Percentiles rank a stretch among this genome's conserved stretches.
These are phyloP conservation scores for Apomyelois bistriatella DNA, from an alignment of 2,888 invertebrate genomes.

Conservation along the genomic window DNA sequence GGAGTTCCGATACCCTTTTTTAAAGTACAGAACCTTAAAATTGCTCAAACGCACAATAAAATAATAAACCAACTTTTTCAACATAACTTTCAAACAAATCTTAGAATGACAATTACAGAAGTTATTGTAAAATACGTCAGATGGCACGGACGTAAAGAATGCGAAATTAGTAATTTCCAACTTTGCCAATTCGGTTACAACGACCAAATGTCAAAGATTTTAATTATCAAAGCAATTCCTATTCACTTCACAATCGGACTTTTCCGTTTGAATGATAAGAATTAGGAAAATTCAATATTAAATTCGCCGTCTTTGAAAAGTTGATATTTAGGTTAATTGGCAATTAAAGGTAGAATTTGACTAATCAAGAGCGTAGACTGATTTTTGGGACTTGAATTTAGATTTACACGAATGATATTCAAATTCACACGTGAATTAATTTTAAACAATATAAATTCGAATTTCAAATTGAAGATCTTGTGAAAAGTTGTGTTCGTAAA, in stretches of 20 bases:
- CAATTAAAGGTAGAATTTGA: not conserved
- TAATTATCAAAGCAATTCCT: constrained; percentile 11
- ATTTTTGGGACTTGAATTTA: not conserved
- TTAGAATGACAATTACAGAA: not conserved
- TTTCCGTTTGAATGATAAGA: constrained; percentile 9
- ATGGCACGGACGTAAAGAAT: constrained; percentile 27
- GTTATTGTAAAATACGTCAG: not conserved
- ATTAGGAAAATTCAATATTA: constrained; percentile 13
- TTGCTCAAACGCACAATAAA: no score
- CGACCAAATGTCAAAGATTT: constrained; percentile 5
- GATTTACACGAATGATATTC: not conserved
- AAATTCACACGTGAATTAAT: no score
- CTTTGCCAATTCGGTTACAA: not conserved
- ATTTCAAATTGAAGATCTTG: no score
- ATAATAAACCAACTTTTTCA: no score
- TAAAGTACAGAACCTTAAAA: no score
- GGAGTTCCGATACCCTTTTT: no score
- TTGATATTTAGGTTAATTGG: constrained; percentile 8
- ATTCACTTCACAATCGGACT: constrained; percentile 7
- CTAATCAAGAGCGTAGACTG: not conserved
- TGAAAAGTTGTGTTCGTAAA: no score
- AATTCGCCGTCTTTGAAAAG: not conserved
- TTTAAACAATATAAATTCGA: no score
- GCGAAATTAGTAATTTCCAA: constrained; percentile 45
- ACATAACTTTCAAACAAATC: not conserved